Base-by-base conservation (phyloP, 2,888 invertebrate genomes). In the Temnothorax unifasciatus region DNA sequence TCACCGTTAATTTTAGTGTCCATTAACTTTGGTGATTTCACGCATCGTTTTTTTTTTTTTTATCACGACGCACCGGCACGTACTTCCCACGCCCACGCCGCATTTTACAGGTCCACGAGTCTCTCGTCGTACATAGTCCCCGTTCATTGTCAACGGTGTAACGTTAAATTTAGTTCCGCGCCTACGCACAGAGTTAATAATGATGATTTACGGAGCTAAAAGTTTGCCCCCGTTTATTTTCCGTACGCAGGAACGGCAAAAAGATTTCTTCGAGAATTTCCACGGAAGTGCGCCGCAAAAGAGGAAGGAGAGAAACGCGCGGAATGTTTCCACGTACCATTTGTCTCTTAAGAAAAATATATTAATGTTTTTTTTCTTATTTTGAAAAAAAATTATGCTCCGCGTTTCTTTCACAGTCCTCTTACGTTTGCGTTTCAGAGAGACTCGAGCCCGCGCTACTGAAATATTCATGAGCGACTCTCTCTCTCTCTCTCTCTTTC, bases 391-490 rank as follows among this genome's bases (percentile, higher is more conserved):
- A 11, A 29, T 29, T 25, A 57, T 25, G 15, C 44, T 18, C 18
- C 18, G 21, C 34, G n/a, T 54, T 54, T 59, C 44, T 44, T 34
- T n/a, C 18, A 25, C 18, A 25, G 79, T n/a, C 44, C 57, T 50
- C 44, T 57, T 77, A 59, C 18, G 50, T 71, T 61, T 71, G 9
- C 50, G 79, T 61, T 64, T 81, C 38, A 25, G 57, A 13, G 79
- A 41, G 59, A 81, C 59, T 47, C 71, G 47, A 71, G 79, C 8
- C 5, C 13, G 47, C 44, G 47, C 71, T 71, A 25, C 79, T 81
- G 15, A 81, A 81, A 81, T 81, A 81, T 81, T 81, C 79, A 81
- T 81, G 79, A 81, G 59, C 59, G 3, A 50, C 59, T 61, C 47
- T 71, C 34, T 34, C 25, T 38, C 57, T 38, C 57, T 61, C 59